These are phyloP conservation scores for Denticeps clupeoides DNA, from an alignment of 2,797 vertebrate species.

Conservation along the genomic window DNA sequence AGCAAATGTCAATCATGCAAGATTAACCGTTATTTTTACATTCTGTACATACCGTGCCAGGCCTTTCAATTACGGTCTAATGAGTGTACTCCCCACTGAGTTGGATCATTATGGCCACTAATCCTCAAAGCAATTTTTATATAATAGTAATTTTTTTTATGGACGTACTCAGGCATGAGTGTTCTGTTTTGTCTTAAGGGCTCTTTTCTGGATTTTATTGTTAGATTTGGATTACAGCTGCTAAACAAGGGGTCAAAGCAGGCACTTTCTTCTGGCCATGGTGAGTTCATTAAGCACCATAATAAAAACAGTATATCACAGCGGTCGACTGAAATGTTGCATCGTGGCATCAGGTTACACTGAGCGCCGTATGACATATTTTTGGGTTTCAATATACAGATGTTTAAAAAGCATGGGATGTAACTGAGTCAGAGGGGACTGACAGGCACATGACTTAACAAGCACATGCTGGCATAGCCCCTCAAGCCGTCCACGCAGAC, in stretches of 20 bases:
- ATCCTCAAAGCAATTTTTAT: neutral
- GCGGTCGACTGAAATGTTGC: too few species aligned
- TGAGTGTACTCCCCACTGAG: neutral
- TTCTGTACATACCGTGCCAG: neutral
- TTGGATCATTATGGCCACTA: neutral
- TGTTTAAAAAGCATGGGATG: conserved; percentile 1
- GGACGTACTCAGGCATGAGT: neutral
- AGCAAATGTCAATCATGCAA: too few species aligned
- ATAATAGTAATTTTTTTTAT: neutral
- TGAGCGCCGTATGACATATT: too few species aligned
- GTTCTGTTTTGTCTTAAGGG: neutral
- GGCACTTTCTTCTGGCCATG: conserved; percentile 97
- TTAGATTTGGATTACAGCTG: conserved; percentile 93
- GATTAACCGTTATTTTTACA: too few species aligned
- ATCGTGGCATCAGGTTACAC: too few species aligned
- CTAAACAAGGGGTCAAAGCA: conserved; percentile 88
- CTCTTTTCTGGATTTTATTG: conserved; percentile 11
- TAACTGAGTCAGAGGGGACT: conserved; percentile 2
- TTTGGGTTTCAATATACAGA: neutral
- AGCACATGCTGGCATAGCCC: conserved; percentile 26
- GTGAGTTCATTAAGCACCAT: conserved; percentile 59
- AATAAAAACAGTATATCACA: neutral
- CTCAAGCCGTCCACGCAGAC: conserved; percentile 25
- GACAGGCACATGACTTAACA: conserved; percentile 27
- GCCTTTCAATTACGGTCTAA: neutral